phyloP scores from a whole-genome alignment of 2,113 vertebrate species.

The Cyanoliseus patagonus region DNA sequence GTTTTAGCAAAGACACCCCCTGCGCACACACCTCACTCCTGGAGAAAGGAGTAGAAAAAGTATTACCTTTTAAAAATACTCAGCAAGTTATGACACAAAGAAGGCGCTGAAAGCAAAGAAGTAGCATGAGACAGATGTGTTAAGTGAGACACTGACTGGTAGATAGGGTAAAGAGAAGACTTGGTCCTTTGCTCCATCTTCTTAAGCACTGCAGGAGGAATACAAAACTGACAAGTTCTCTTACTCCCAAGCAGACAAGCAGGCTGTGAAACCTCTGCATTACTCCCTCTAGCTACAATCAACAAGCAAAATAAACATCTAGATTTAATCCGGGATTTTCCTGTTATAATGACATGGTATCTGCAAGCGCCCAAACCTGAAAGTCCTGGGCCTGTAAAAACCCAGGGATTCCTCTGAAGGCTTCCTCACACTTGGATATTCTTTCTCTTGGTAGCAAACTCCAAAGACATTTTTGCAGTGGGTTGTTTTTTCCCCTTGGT shows the following conservation, averaged over 20 bases:
- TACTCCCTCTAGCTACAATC: background rate
- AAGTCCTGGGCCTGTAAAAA: background rate
- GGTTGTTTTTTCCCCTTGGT: background rate
- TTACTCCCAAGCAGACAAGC: background rate
- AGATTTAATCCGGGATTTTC: background rate
- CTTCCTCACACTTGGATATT: background rate
- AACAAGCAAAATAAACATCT: background rate
- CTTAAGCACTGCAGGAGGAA: background rate
- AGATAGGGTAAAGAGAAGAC: fast-evolving
- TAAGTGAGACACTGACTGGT: background rate
- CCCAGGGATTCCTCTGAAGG: background rate
- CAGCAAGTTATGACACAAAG: background rate
- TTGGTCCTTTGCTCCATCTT: background rate
- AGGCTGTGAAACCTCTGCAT: background rate
- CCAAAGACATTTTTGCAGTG: background rate
- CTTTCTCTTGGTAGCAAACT: background rate
- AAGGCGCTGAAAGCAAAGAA: background rate
- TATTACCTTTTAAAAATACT: background rate
- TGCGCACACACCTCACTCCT: background rate
- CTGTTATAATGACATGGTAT: fast-evolving
- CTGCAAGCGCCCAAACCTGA: background rate
- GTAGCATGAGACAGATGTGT: background rate
- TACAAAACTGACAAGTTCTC: background rate
- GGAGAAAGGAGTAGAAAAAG: background rate
- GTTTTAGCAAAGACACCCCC: background rate